Evolutionary conservation across 1,140 invertebrate genomes (phyloP).

Genomic region (Dreissena rostriformis): DNA sequence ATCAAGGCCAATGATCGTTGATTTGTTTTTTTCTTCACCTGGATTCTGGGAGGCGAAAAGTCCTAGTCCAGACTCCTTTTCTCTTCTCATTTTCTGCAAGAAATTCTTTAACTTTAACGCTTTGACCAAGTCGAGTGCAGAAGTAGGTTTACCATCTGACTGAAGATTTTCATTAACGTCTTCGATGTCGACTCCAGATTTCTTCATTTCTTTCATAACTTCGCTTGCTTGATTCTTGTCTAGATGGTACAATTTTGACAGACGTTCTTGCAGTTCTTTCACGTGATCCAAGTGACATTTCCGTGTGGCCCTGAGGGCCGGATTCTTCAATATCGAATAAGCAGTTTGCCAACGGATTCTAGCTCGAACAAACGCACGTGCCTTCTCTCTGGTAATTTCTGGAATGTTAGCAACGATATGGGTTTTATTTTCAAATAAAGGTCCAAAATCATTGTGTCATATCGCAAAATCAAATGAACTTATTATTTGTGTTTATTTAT

Average conservation of each 20-base stretch:
- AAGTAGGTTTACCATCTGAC: neutral
- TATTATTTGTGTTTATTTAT: too few relatives aligned
- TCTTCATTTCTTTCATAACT: neutral
- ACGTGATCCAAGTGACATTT: neutral
- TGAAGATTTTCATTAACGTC: neutral
- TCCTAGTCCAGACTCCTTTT: neutral
- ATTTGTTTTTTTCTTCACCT: too few relatives aligned
- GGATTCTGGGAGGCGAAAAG: neutral
- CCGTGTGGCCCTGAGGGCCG: neutral
- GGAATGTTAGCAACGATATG: too few relatives aligned
- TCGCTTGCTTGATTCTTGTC: neutral
- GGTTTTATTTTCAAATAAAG: too few relatives aligned
- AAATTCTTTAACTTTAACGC: neutral
- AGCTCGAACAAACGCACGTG: neutral
- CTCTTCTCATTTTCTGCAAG: constrained; percentile 4
- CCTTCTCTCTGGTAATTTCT: neutral
- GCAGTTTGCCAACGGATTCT: constrained; percentile 1
- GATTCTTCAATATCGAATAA: neutral
- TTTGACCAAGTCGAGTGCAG: neutral
- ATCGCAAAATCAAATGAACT: too few relatives aligned
- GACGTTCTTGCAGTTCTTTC: constrained; percentile 1
- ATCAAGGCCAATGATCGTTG: too few relatives aligned
- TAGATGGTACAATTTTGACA: neutral
- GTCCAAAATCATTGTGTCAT: too few relatives aligned
- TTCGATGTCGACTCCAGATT: neutral